Conservation (phyloP, 2,888 invertebrate species). For the Archips crataeganus region DNA sequence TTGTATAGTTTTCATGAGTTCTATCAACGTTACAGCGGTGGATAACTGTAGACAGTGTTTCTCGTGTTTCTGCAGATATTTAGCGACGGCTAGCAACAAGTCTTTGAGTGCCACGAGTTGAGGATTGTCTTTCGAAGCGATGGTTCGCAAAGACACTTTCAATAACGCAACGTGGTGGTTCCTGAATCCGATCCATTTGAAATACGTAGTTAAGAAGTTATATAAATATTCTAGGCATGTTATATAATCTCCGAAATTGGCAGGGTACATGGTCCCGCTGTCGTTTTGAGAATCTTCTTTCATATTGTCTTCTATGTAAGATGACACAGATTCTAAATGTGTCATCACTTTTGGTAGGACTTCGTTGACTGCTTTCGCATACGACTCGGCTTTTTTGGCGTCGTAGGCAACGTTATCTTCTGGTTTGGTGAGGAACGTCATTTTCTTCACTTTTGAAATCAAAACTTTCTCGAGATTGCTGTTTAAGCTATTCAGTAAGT, state of each 20-base stretch:
- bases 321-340: slow-evolving; percentile 63
- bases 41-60: slow-evolving; percentile 83
- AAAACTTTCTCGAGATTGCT: slow-evolving; percentile 63
- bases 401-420: slow-evolving; percentile 61
- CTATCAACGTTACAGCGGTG: slow-evolving; percentile 83
- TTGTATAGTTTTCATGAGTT: slow-evolving; percentile 80
- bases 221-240: slow-evolving; percentile 85
- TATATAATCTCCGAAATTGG: slow-evolving; percentile 63
- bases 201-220: slow-evolving; percentile 84
- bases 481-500: slow-evolving; percentile 67
- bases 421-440: slow-evolving; percentile 69
- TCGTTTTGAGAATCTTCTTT: slow-evolving; percentile 56
- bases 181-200: slow-evolving; percentile 88
- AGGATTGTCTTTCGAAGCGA: slow-evolving; percentile 62
- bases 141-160: slow-evolving; percentile 70
- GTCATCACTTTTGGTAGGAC: slow-evolving; percentile 67
- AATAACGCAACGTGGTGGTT: slow-evolving; percentile 71
- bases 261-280: slow-evolving; percentile 55
- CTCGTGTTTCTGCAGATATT: slow-evolving; percentile 74
- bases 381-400: slow-evolving; percentile 66
- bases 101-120: slow-evolving; percentile 68
- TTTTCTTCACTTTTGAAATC: slow-evolving; percentile 72
- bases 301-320: slow-evolving; percentile 60
- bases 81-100: slow-evolving; percentile 66
- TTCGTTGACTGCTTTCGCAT: slow-evolving; percentile 63